Conservation (phyloP, 2,113 vertebrate species). For the Halichoeres trimaculatus region DNA sequence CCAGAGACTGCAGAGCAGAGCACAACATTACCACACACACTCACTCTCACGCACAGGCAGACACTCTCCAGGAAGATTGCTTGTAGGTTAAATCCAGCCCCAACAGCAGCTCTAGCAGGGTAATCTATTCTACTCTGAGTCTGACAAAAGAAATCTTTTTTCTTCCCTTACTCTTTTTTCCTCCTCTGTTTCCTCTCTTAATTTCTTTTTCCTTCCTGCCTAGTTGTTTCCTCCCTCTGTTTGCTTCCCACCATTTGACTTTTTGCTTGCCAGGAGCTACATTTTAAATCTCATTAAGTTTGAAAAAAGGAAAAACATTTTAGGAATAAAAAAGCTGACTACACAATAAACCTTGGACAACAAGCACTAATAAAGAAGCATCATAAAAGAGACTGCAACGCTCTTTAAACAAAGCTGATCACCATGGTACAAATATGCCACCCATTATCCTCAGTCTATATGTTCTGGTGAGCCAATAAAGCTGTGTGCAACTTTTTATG, state of each 20-base stretch:
- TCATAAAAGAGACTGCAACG: too few species aligned
- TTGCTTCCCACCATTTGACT: constrained; percentile 1
- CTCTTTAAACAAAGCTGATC: too few species aligned
- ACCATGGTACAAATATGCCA: too few species aligned
- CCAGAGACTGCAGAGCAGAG: constrained; percentile 42
- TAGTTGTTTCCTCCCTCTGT: not conserved
- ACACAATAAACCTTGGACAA: too few species aligned
- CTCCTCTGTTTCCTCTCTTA: constrained; percentile 8
- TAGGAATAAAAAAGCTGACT: not conserved
- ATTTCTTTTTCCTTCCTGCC: not conserved
- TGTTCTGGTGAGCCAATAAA: too few species aligned
- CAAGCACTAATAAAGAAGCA: too few species aligned
- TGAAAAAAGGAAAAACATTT: not conserved
- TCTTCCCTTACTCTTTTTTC: not conserved
- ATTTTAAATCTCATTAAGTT: constrained; percentile 5
- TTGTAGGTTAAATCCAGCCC: constrained; percentile 54
- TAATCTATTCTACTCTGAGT: constrained; percentile 58
- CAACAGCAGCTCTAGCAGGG: constrained; percentile 38
- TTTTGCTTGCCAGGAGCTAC: not conserved
- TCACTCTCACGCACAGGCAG: constrained; percentile 16
- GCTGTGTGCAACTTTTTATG: too few species aligned
- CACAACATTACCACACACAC: constrained; percentile 17
- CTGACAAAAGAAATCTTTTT: constrained; percentile 44
- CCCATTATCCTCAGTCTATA: too few species aligned
- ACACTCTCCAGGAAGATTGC: constrained; percentile 48